phyloP scores from a whole-genome alignment of 2,888 invertebrate species.

The Hydraecia micacea region DNA sequence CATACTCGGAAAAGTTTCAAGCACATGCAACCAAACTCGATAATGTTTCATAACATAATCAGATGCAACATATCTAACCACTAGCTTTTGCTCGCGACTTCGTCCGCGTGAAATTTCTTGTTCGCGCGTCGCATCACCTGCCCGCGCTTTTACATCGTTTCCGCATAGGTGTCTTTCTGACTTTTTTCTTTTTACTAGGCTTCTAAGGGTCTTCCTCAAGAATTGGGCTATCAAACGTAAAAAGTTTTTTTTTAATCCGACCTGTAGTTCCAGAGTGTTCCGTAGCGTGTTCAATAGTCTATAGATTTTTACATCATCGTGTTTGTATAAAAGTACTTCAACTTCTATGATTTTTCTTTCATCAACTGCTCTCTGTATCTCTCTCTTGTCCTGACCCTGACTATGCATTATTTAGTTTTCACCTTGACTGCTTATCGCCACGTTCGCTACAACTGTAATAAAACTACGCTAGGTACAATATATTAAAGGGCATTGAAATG shows the following conservation, averaged over 20 bases:
- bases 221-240: no score
- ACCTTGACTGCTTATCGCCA: conserved; percentile 76
- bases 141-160: no score
- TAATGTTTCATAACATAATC: not conserved
- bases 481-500: conserved; percentile 72
- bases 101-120: no score
- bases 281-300: no score
- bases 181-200: no score
- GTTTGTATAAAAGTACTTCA: not conserved
- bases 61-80: not conserved
- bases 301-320: not conserved
- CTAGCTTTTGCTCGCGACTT: no score
- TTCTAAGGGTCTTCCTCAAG: no score
- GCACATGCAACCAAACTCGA: not conserved
- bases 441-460: conserved; percentile 63
- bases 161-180: no score
- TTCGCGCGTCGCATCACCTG: no score
- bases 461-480: conserved; percentile 44
- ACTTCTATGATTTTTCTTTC: not conserved
- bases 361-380: not conserved
- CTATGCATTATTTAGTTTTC: conserved; percentile 59
- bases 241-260: no score
- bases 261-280: no score
- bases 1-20: conserved; percentile 21
- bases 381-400: conserved; percentile 45